Evolutionary conservation across 2,113 vertebrate genomes (phyloP), one percentile per base, ranked within the genome.

Genomic region (Neogale vison): DNA sequence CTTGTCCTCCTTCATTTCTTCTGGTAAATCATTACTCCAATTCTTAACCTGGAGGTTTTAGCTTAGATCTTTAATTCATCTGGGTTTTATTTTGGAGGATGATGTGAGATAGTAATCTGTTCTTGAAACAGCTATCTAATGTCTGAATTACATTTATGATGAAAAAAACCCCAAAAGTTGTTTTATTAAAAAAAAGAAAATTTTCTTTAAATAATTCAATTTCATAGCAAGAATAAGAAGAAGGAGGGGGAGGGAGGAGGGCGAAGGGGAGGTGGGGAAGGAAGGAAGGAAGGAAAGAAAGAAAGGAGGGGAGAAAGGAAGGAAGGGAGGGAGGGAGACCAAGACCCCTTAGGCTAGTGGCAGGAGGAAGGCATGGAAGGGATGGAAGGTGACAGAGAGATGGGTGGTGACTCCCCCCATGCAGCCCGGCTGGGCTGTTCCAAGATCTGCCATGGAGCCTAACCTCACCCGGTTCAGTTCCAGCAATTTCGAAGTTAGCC

Each of bases 391-490:
- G 34, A 23, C 20, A 26, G 80, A 50, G 57, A 20, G 36, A 3
- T 4, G 9, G 13, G 17, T 0, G 6, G 36, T 3, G 36, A 34
- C 6, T 8, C 11, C 31, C 4, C 0, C 52, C 63, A 0, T 29
- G 7, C 29, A 52, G 83, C 71, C 50, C 14, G 5, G 89, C 45
- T 0, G 1, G 23, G 26, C 57, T 7, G 13, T 18, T 45, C 67
- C 26, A 17, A 14, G 86, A 21, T 65, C n/a, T 20, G 26, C 74
- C 29, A 0, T 1, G 7, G 9, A 31, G 34, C 65, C 26, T 31
- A 24, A 24, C 31, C 69, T 29, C 1, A 1, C 31, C 47, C 36
- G 77, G 39, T 13, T 50, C 85, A 29, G 65, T 29, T 29, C 23
- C 57, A 34, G 21, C 1, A 0, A 26, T 29, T 21, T 17, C 0